Conservation (phyloP, 1,140 invertebrate species). For the Drosophila takahashii region DNA sequence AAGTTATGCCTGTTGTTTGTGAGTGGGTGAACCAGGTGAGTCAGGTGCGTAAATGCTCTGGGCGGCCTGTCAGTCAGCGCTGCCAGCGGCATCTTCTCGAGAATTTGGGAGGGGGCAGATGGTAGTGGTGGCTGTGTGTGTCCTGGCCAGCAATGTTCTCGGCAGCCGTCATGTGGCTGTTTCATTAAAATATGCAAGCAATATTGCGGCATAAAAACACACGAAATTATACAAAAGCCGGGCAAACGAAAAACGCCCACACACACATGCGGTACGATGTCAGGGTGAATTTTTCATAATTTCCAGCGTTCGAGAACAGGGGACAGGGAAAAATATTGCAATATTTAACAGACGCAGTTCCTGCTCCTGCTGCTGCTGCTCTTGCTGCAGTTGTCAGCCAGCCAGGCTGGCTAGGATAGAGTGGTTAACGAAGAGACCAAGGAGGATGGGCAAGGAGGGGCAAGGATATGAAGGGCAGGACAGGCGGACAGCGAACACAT, state of each 20-base stretch:
- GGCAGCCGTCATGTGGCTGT: slow-evolving; percentile 70
- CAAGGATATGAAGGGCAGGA: slow-evolving; percentile 7
- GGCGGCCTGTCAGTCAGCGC: slow-evolving; percentile 54
- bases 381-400: slow-evolving; percentile 70
- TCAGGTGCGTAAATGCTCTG: slow-evolving; percentile 45
- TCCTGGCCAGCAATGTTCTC: slow-evolving; percentile 29
- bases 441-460: not conserved
- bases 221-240: slow-evolving; percentile 68
- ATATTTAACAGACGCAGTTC: slow-evolving; percentile 62
- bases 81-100: slow-evolving; percentile 55
- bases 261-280: slow-evolving; percentile 18
- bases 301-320: slow-evolving; percentile 51
- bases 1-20: slow-evolving; percentile 31
- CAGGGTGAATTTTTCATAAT: slow-evolving; percentile 72
- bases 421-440: slow-evolving; percentile 51
- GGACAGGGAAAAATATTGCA: slow-evolving; percentile 65
- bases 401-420: slow-evolving; percentile 44
- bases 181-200: slow-evolving; percentile 82
- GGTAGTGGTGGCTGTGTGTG: slow-evolving; percentile 1
- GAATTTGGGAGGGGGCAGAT: slow-evolving; percentile 37
- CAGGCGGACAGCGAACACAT: slow-evolving; percentile 63
- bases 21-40: slow-evolving; percentile 27
- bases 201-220: slow-evolving; percentile 80
- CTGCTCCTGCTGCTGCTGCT: slow-evolving; percentile 4
- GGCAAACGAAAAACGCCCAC: slow-evolving; percentile 26